phyloP scores from a whole-genome alignment of 2,888 invertebrate species.

The Eristalinus sepulchralis region DNA sequence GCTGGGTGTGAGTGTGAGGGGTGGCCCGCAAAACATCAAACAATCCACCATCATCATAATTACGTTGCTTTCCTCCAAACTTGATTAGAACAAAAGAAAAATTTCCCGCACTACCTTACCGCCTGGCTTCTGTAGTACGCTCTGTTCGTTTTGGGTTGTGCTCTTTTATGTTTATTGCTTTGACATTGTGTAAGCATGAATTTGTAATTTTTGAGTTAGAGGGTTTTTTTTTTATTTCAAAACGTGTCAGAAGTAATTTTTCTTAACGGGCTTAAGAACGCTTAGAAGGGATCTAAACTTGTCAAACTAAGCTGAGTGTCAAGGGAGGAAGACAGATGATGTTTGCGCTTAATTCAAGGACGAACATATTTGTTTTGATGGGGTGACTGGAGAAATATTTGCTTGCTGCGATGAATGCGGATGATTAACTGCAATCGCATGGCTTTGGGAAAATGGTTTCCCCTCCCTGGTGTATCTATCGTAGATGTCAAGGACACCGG shows the following conservation, averaged over 20 bases:
- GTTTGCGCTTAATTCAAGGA: constrained; percentile 45
- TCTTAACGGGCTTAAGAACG: neutral
- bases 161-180: constrained; percentile 22
- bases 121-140: neutral
- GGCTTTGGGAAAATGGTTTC: constrained; percentile 3
- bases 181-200: constrained; percentile 49
- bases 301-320: neutral
- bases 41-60: constrained; percentile 23
- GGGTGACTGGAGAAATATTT: constrained; percentile 5
- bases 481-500: neutral
- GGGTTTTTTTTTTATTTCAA: neutral
- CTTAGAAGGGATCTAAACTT: neutral
- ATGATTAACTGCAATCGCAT: constrained; percentile 40
- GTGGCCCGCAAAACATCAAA: neutral
- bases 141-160: constrained; percentile 1
- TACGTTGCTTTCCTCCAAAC: constrained; percentile 7
- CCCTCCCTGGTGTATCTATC: neutral
- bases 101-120: neutral
- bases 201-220: constrained; percentile 44
- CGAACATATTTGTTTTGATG: constrained; percentile 16
- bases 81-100: constrained; percentile 44
- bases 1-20: neutral
- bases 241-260: constrained; percentile 19
- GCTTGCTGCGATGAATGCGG: constrained; percentile 8
- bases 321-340: neutral